A percentile compares a stretch with the other conserved stretches of the same genome.
These are phyloP conservation scores for Penaeus monodon DNA, from an alignment of 2,888 invertebrate species.

Conservation along the genomic window DNA sequence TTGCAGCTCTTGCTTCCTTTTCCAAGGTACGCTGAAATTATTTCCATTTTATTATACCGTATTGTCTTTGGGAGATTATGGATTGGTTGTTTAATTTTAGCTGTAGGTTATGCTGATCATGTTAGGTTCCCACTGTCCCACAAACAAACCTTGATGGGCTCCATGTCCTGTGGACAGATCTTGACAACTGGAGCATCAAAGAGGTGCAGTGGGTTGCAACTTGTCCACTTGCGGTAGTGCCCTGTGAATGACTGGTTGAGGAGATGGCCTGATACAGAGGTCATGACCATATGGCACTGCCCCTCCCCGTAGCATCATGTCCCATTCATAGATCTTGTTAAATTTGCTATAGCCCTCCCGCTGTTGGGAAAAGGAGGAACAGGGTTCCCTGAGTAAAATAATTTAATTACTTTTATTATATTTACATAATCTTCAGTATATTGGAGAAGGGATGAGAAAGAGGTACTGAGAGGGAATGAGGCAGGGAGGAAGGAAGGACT, in stretches of 20 bases:
- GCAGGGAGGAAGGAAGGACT: too few relatives aligned
- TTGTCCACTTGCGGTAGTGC: constrained; percentile 83
- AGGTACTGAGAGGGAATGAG: too few relatives aligned
- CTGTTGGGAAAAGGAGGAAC: constrained; percentile 71
- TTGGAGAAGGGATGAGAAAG: too few relatives aligned
- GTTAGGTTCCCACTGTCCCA: background rate
- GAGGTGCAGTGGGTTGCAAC: constrained; percentile 83
- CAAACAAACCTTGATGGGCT: constrained; percentile 80
- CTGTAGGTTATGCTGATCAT: background rate
- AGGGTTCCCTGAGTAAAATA: background rate
- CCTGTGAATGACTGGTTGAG: constrained; percentile 84
- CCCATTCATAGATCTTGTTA: constrained; percentile 97
- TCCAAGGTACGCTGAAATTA: constrained; percentile 70
- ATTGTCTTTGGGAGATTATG: background rate
- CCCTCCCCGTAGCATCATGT: constrained; percentile 81
- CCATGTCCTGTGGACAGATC: constrained; percentile 77
- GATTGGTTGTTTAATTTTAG: background rate
- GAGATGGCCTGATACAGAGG: constrained; percentile 97
- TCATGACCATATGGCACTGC: constrained; percentile 90
- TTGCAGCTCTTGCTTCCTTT: constrained; percentile 71
- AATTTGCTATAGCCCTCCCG: constrained; percentile 89
- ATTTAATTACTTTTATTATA: background rate
- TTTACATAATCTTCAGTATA: background rate
- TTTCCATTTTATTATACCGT: background rate
- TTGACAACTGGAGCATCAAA: constrained; percentile 91